Conservation (phyloP, 2,888 invertebrate species). For the Ctena decussata region DNA sequence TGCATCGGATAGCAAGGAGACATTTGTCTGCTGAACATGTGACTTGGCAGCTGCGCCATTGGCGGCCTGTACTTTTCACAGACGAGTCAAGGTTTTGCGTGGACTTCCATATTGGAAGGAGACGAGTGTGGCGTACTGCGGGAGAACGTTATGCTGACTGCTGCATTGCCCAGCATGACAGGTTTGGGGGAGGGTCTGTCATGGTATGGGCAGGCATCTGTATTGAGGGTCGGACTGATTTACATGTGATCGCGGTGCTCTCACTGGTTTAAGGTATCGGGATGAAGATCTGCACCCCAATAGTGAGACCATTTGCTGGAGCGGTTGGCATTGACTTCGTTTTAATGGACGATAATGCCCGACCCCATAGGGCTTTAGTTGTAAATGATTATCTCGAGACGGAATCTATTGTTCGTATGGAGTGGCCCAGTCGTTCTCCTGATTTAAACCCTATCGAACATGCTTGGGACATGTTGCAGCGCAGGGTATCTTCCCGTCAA, state of each 20-base stretch:
- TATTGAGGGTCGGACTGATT: neutral
- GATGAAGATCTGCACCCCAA: neutral
- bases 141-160: neutral
- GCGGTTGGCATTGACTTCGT: neutral
- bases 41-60: neutral
- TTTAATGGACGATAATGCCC: slow-evolving; percentile 9
- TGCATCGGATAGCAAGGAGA: neutral
- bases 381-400: neutral
- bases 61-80: neutral
- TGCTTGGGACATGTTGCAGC: slow-evolving; percentile 10
- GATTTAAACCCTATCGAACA: neutral
- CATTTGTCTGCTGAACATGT: neutral
- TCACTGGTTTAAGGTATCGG: neutral
- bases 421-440: neutral
- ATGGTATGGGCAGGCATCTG: neutral
- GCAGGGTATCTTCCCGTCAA: neutral
- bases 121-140: neutral
- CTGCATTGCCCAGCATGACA: neutral
- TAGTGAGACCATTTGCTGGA: neutral
- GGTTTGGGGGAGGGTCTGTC: neutral
- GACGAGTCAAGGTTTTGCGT: neutral
- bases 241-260: neutral
- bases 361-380: neutral
- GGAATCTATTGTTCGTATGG: neutral
- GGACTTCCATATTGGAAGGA: neutral